These are phyloP conservation scores for Poecilus cupreus DNA, from an alignment of 2,888 invertebrate genomes.

Conservation along the genomic window DNA sequence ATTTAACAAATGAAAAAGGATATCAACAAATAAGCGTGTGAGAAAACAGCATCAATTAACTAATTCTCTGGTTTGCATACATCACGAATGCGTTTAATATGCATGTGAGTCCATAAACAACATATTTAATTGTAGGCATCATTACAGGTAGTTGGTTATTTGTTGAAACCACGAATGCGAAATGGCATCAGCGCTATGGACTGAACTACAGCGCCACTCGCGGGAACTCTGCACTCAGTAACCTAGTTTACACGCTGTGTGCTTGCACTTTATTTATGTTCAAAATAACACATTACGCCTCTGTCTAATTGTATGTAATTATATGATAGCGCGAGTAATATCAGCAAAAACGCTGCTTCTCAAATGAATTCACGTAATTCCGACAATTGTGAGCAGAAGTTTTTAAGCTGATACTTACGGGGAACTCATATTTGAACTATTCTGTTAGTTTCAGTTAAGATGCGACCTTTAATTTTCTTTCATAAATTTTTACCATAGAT, in stretches of 20 bases:
- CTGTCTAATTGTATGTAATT: conserved; percentile 39
- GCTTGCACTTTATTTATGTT: conserved; percentile 31
- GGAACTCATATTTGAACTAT: too few relatives aligned
- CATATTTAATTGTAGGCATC: conserved; percentile 4
- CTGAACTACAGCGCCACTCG: not conserved
- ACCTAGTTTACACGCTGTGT: conserved; percentile 46
- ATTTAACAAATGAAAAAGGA: not conserved
- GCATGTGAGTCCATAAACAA: conserved; percentile 7
- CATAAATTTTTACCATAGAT: too few relatives aligned
- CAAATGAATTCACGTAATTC: not conserved
- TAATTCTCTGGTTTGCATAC: not conserved
- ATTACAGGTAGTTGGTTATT: conserved; percentile 35
- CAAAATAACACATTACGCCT: conserved; percentile 41
- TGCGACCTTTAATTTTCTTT: too few relatives aligned
- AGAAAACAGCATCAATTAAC: not conserved
- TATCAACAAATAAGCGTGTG: not conserved
- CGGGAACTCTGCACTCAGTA: not conserved
- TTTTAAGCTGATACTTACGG: too few relatives aligned
- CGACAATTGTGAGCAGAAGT: not conserved
- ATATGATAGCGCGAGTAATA: conserved; percentile 6
- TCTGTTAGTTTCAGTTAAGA: too few relatives aligned
- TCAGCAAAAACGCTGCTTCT: not conserved
- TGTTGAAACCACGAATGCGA: not conserved
- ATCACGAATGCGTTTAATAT: conserved; percentile 18
- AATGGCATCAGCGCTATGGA: not conserved